Base-by-base conservation (phyloP, 2,888 invertebrate species). In the Drosophila sordidula region DNA sequence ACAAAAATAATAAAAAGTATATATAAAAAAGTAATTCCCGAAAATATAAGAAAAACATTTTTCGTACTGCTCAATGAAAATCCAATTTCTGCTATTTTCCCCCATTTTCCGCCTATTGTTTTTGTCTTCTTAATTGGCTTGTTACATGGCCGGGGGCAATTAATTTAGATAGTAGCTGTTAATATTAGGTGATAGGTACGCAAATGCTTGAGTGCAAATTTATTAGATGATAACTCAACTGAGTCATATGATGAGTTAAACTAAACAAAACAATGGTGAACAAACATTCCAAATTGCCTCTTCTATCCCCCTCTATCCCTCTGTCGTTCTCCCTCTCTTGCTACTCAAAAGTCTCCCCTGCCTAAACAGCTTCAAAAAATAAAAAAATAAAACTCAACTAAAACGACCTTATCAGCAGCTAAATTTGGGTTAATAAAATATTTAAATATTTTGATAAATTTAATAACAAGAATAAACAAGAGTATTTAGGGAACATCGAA, bases 111-210 rank as follows among this genome's bases (percentile, higher is more conserved):
- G 6, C 14, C 12, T 38, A 34, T 57, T 61, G 54, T 58, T 26
- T 54, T 38, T 52, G 36, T 50, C 39, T 52, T 61, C 34, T 62
- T 71, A 76, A 74, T 74, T 74, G 38, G 54, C 49, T 62, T 45
- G 41, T 64, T 49, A 52, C 61, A 70, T 46, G 42, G 41, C 36
- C n/a, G 29, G 6, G 16, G 18, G 32, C 47, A 42, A 57, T 58
- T 56, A 65, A 71, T 71, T 61, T 12, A 57, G 76, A 65, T 75
- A 70, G 52, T 29, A 47, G n/a, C 12, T 36, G 45, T 29, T 25
- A 18, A 16, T 38, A 63, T 58, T 62, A 26, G 46, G 47, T 58
- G 57, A 34, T 18, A 18, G 18, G 18, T 18, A 18, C 18, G 2
- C 18, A 18, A 18, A 18, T 39, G 29, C 14, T 41, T 47, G 54